A percentile compares a stretch with the other conserved stretches of the same genome.
Evolutionary conservation across 2,888 invertebrate genomes (phyloP).

Genomic region (Tanypteryx hageni): DNA sequence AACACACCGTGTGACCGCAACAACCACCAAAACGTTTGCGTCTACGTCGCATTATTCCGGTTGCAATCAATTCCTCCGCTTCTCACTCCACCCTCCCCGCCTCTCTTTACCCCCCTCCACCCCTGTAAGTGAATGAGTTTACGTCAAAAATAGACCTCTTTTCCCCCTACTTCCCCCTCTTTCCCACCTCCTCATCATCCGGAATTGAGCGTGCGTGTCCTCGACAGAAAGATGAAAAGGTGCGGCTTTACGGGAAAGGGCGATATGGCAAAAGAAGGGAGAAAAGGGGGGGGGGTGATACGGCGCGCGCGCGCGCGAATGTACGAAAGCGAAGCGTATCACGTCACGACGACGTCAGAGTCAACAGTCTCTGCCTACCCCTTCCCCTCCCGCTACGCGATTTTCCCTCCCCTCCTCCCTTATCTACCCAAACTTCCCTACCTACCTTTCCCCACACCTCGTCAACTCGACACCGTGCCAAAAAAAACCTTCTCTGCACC

Average conservation of each 20-base stretch:
- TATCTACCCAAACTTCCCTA: not conserved
- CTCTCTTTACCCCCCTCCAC: no score
- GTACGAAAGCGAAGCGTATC: not conserved
- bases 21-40: not conserved
- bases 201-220: no score
- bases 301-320: not conserved
- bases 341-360: constrained; percentile 54
- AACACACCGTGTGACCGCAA: not conserved
- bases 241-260: not conserved
- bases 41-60: not conserved
- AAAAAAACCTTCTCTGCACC: not conserved
- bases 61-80: not conserved
- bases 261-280: not conserved
- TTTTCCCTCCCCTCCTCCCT: not conserved
- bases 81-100: no score
- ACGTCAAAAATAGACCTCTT: not conserved
- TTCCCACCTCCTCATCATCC: no score
- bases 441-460: not conserved
- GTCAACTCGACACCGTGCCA: not conserved
- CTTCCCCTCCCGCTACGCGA: no score
- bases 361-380: not conserved
- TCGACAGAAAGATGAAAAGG: no score
- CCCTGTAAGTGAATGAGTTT: not conserved
- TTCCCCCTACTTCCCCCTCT: not conserved
- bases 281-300: not conserved